A percentile compares a stretch with the other conserved stretches of the same genome.
Evolutionary conservation across 2,888 invertebrate species (phyloP).

Genomic region (Drosophila hamatofila): DNA sequence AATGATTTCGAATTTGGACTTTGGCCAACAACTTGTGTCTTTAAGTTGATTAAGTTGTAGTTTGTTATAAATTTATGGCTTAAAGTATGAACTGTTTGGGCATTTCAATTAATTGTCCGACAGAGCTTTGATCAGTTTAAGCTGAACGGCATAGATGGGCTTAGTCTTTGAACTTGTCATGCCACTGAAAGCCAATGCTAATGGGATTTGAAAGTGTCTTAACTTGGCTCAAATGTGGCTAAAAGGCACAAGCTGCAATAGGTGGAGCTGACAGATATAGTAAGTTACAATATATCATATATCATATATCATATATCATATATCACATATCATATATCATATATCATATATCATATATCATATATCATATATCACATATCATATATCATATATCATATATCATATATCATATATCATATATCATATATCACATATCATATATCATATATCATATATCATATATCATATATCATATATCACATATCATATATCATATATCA

Average conservation of each 20-base stretch:
- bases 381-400: not conserved
- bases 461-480: not conserved
- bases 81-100: not conserved
- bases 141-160: not conserved
- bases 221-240: not conserved
- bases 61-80: slow-evolving; percentile 5
- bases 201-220: not conserved
- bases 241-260: not conserved
- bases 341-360: not conserved
- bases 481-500: slow-evolving; percentile 2
- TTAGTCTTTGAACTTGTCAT: not conserved
- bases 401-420: not conserved
- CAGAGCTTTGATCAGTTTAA: not conserved
- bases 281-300: not conserved
- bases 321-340: not conserved
- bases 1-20: slow-evolving; percentile 9
- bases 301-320: not conserved
- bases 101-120: slow-evolving; percentile 1
- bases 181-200: not conserved
- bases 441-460: not conserved
- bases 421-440: not conserved
- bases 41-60: slow-evolving; percentile 11
- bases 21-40: slow-evolving; percentile 13
- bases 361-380: not conserved
- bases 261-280: not conserved